Evolutionary conservation across 2,113 vertebrate genomes (phyloP).

Genomic region (Aegithalos caudatus): DNA sequence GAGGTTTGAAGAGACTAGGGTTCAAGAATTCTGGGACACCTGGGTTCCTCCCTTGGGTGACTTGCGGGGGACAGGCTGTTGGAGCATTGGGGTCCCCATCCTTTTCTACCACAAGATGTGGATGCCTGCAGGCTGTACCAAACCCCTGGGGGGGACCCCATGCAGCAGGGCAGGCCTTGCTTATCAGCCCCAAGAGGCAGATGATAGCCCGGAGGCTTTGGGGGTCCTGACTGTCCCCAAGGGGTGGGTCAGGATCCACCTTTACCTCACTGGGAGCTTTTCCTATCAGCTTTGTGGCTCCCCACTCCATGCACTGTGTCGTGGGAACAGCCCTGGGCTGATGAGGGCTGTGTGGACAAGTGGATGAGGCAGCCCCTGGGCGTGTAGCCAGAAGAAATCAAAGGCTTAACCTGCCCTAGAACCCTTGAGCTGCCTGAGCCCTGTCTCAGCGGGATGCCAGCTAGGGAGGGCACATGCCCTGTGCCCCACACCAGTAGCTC

Average conservation of each 20-base stretch:
- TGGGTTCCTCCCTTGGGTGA: background rate
- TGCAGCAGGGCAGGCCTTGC: background rate
- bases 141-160: background rate
- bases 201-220: background rate
- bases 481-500: background rate
- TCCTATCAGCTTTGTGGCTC: fast-evolving
- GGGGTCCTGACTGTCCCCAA: background rate
- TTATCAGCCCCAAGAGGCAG: background rate
- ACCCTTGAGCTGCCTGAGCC: background rate
- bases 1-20: too few species aligned
- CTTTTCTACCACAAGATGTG: background rate
- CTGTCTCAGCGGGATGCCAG: fast-evolving
- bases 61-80: fast-evolving
- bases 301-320: fast-evolving
- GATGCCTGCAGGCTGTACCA: background rate
- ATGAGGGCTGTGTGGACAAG: background rate
- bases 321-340: background rate
- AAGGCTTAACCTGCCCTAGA: background rate
- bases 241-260: background rate
- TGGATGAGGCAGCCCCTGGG: background rate
- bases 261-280: background rate
- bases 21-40: background rate
- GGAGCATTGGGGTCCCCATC: background rate
- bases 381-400: background rate
- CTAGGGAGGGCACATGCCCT: fast-evolving